Base-by-base conservation (phyloP, 2,113 vertebrate species). In the Procavia capensis region DNA sequence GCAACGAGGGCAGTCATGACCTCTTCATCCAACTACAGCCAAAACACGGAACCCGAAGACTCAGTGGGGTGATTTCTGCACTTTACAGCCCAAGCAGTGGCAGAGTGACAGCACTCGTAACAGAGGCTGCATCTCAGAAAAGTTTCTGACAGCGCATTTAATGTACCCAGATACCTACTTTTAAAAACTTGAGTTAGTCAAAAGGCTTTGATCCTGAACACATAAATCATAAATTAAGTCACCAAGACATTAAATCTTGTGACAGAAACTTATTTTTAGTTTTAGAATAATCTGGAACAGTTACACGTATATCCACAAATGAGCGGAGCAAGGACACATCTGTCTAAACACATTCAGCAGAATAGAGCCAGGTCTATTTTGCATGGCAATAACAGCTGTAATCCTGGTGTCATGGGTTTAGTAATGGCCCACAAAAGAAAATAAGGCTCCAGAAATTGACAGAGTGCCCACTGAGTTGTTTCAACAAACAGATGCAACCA, bases 121-220 rank as follows among this genome's bases (percentile, higher is more conserved):
- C 59, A 25, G 45, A 59, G 27, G 2, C 63, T 41, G 24, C 27
- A 4, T 25, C 79, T 17, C 8, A 5, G 27, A 34, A 3, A n/a
- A 36, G 72, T 19, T 36, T 39, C 61, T 9, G 1, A 0, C 1
- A 27, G 27, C 13, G 22, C 19, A 39, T 2, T 10, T 31, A 5
- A 19, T 3, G 2, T n/a, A 47, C 61, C 43, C 45, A 9, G 11
- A 63, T 3, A 16, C 1, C 45, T 20, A 1, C 9, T 54, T 70
- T 36, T 34, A 72, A 39, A 9, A 50, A 50, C 7, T 54, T 8
- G 31, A 22, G 25, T 39, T 17, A 5, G 43, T 31, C 19, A 16
- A 88, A 95, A 88, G 54, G 2, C 41, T 96, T 84, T 39, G 54
- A 66, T 68, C 79, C 29, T 78, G 39, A 24, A 54, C 47, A 50